Percentiles rank a stretch among this genome's conserved stretches.
Conservation (phyloP, 2,888 invertebrate genomes). For the Zeuzera pyrina region DNA sequence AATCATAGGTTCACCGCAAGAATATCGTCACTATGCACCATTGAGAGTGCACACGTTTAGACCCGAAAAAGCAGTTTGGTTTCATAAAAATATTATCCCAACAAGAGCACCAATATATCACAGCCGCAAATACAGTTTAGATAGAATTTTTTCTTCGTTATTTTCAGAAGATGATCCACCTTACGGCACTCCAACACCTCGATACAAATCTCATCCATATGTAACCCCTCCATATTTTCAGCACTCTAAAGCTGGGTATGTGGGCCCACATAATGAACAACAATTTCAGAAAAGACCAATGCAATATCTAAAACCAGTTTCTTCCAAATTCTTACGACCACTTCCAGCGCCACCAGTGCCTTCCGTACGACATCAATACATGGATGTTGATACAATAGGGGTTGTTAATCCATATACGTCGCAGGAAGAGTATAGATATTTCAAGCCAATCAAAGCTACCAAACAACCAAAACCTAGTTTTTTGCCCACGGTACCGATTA, state of each 20-base stretch:
- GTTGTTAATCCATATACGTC: slow-evolving; percentile 21
- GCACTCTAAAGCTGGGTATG: slow-evolving; percentile 38
- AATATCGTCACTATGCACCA: slow-evolving; percentile 20
- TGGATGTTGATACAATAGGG: slow-evolving; percentile 23
- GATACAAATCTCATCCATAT: slow-evolving; percentile 23
- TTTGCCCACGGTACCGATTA: slow-evolving; percentile 19
- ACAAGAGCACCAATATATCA: slow-evolving; percentile 21
- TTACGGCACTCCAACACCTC: slow-evolving; percentile 10
- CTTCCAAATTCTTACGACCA: slow-evolving; percentile 35
- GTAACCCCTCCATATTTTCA: slow-evolving; percentile 25
- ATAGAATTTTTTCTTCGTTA: slow-evolving; percentile 53
- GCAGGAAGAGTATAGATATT: slow-evolving; percentile 30
- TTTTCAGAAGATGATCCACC: slow-evolving; percentile 45
- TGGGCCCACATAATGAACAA: slow-evolving; percentile 32
- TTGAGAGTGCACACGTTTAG: slow-evolving; percentile 18
- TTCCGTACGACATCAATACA: slow-evolving; percentile 30
- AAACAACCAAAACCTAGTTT: slow-evolving; percentile 39
- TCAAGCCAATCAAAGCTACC: slow-evolving; percentile 28
- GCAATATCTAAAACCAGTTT: slow-evolving; percentile 34
- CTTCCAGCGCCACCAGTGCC: slow-evolving; percentile 32
- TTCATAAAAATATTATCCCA: slow-evolving; percentile 51
- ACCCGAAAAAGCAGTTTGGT: slow-evolving; percentile 49
- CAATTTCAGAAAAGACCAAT: slow-evolving; percentile 36
- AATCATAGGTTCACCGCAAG: slow-evolving; percentile 24
- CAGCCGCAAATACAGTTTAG: slow-evolving; percentile 37